These are phyloP conservation scores for Panulirus ornatus DNA, from an alignment of 1,140 invertebrate genomes.

Conservation along the genomic window DNA sequence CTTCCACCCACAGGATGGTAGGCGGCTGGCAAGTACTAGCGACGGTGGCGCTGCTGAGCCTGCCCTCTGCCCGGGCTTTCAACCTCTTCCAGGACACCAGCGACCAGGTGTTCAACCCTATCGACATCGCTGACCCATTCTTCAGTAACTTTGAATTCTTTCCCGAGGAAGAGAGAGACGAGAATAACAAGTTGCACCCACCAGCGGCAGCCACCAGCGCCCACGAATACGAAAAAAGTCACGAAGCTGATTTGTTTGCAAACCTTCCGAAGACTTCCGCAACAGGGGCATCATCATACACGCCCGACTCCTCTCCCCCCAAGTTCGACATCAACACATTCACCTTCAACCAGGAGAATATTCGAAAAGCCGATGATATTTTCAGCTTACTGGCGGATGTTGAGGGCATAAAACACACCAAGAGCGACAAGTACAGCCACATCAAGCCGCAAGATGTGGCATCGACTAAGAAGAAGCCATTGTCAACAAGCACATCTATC, in stretches of 20 bases:
- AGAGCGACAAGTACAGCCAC: background rate
- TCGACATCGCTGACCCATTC: background rate
- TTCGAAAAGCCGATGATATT: constrained; percentile 44
- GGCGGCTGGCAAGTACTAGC: background rate
- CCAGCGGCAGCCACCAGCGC: too few relatives aligned
- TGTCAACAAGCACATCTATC: background rate
- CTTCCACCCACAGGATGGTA: background rate
- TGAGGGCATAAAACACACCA: background rate
- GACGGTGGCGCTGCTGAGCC: background rate
- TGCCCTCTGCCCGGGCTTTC: background rate
- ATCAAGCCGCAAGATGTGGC: background rate
- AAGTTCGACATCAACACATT: constrained; percentile 61
- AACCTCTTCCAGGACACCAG: background rate
- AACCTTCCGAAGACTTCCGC: background rate
- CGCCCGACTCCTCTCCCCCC: background rate
- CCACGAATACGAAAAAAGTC: background rate
- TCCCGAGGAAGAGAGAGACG: background rate
- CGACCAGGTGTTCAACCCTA: background rate
- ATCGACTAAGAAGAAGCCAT: background rate
- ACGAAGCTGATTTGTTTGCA: background rate
- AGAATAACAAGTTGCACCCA: too few relatives aligned
- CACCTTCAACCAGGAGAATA: constrained; percentile 52
- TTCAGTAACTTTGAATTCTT: background rate
- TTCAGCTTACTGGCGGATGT: constrained; percentile 62
- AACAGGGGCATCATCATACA: too few relatives aligned